Evolutionary conservation across 2,888 invertebrate species (phyloP).

Genomic region (Cotesia congregata): DNA sequence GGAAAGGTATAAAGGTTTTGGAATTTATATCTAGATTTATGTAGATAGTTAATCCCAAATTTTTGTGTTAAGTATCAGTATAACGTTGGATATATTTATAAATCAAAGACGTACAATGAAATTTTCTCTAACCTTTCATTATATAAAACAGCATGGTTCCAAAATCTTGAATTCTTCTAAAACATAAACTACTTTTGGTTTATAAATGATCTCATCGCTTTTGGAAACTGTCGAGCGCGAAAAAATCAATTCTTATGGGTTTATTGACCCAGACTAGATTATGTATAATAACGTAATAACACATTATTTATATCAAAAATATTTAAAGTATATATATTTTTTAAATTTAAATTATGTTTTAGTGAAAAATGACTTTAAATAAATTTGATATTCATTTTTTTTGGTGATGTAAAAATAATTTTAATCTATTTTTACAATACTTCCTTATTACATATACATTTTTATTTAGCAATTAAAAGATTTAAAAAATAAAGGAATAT

Average conservation of each 20-base stretch:
- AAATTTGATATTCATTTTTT: conserved; percentile 2
- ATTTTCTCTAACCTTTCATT: neutral
- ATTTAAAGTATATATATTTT: neutral
- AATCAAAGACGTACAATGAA: neutral
- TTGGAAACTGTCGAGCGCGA: neutral
- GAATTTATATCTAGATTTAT: neutral
- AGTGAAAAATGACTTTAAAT: conserved; percentile 3
- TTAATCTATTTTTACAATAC: neutral
- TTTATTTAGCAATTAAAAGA: neutral
- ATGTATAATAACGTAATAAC: neutral
- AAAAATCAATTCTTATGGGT: neutral
- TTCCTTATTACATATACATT: conserved; percentile 10
- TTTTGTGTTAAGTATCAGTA: neutral
- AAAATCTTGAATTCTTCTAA: too few species aligned
- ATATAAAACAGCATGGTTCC: too few species aligned
- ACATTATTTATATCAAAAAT: neutral
- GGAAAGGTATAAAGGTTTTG: neutral
- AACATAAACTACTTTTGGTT: neutral
- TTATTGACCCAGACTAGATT: neutral
- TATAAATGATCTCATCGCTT: neutral
- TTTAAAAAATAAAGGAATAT: neutral
- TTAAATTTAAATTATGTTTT: neutral
- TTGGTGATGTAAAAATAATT: neutral
- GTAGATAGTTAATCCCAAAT: neutral
- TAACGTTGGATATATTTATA: neutral